phyloP scores from a whole-genome alignment of 2,797 vertebrate genomes.

The Lepilemur ruficaudatus region DNA sequence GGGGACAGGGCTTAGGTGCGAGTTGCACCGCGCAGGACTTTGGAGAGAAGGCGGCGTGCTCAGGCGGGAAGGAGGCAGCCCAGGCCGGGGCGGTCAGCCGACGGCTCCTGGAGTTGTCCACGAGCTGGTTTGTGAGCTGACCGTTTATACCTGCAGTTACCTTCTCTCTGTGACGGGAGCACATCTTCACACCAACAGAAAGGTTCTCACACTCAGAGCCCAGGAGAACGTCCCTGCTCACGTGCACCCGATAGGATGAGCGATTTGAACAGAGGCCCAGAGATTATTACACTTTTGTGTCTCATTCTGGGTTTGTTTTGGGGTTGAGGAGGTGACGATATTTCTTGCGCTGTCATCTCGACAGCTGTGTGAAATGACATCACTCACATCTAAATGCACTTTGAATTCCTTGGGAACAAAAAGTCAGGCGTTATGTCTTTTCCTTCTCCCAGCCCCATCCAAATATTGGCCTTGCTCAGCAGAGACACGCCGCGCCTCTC shows the following conservation, averaged over 20 bases:
- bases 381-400: neutral
- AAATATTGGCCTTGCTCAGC: neutral
- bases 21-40: fast-evolving
- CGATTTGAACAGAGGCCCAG: fast-evolving
- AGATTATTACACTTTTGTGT: fast-evolving
- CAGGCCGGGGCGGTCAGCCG: fast-evolving
- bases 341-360: neutral
- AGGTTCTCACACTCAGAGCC: neutral
- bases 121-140: fast-evolving
- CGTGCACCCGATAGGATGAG: no score
- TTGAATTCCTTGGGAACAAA: neutral
- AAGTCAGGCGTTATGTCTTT: neutral
- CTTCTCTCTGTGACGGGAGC: neutral
- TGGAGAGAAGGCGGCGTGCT: neutral
- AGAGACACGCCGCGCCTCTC: no score
- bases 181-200: neutral
- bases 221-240: fast-evolving
- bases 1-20: neutral
- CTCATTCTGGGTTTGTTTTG: neutral
- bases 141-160: neutral
- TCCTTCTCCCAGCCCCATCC: neutral
- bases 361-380: fast-evolving
- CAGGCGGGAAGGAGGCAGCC: neutral
- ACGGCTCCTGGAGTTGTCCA: no score
- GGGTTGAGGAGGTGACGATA: no score